Base-by-base conservation (phyloP, 2,797 vertebrate genomes). In the Thunnus albacares region DNA sequence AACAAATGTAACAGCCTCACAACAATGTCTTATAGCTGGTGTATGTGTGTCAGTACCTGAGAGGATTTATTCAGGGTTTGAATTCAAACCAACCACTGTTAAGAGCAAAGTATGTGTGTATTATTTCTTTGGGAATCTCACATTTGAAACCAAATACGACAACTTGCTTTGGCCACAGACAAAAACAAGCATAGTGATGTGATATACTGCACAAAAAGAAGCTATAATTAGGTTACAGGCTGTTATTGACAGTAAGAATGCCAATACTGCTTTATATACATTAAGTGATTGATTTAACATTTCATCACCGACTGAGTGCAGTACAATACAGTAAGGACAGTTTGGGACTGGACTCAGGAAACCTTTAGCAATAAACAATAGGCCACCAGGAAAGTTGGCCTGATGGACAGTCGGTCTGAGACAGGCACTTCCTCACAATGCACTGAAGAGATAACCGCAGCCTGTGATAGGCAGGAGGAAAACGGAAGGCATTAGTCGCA, bases 401-500 rank as follows among this genome's bases (percentile, higher is more conserved):
- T 72, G 73, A 83, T 49, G 59, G 71, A 80, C 77, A 64, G 87
- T 88, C 83, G 38, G 28, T 47, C 84, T 77, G 74, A 68, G 73
- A 79, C 90, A 92, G 75, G 75, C 87, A 93, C 90, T 95, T 95
- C 94, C 94, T 85, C 76, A 77, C 84, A 87, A 89, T 94, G 92
- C 83, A 82, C 79, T 33, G 75, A 77, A 79, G 87, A 93, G 94
- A 95, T 94, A 95, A 95, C 84, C 55, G 1, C 77, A 49, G 81
- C 28, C 68, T 85, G 72, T 83, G 85, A 93, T 90, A 93, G 88
- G 74, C 35, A 22, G 81, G 75, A 91, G 93, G 94, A 88, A 94
- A 92, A 64, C 79, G 93, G 95, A 96, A 94, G 82, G 85, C 90
- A 92, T 94, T 85, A 86, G 68, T 95, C 91, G 93, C 30, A 63